A percentile compares a stretch with the other conserved stretches of the same genome.
Conservation (phyloP, 2,888 invertebrate genomes). For the Megastigmus dorsalis region DNA sequence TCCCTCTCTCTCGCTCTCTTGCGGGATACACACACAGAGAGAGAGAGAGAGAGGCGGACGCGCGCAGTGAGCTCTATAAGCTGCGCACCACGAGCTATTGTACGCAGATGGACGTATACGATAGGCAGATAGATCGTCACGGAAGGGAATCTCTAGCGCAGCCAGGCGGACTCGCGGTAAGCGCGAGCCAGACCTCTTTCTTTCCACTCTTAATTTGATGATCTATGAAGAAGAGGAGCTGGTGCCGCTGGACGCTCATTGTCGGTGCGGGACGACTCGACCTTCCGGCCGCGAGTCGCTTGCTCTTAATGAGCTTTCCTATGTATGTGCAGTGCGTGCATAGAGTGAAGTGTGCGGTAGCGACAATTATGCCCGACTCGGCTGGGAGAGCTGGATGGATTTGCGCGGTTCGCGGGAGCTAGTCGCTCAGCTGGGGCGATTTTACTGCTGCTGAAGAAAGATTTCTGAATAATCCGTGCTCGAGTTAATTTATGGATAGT, state of each 20-base stretch:
- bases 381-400: no score
- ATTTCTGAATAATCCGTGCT: no score
- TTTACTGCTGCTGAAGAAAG: no score
- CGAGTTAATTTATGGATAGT: no score
- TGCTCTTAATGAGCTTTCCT: slow-evolving; percentile 14
- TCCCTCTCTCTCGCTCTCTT: slow-evolving; percentile 52
- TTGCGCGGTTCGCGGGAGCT: no score
- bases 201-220: slow-evolving; percentile 18
- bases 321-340: no score
- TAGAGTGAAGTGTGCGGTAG: no score
- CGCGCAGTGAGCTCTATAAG: no score
- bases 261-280: neutral
- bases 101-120: slow-evolving; percentile 30
- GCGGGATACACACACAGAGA: neutral
- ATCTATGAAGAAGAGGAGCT: neutral
- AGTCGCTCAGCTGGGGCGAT: no score
- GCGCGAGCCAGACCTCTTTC: neutral
- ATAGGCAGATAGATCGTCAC: slow-evolving; percentile 65
- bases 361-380: slow-evolving; percentile 5
- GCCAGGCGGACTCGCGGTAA: neutral
- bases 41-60: no score
- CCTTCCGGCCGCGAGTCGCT: slow-evolving; percentile 2
- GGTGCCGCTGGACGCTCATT: neutral
- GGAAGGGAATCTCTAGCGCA: slow-evolving; percentile 64
- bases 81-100: neutral